These are phyloP conservation scores for Nesoenas mayeri DNA, from an alignment of 2,113 vertebrate genomes.

Conservation along the genomic window DNA sequence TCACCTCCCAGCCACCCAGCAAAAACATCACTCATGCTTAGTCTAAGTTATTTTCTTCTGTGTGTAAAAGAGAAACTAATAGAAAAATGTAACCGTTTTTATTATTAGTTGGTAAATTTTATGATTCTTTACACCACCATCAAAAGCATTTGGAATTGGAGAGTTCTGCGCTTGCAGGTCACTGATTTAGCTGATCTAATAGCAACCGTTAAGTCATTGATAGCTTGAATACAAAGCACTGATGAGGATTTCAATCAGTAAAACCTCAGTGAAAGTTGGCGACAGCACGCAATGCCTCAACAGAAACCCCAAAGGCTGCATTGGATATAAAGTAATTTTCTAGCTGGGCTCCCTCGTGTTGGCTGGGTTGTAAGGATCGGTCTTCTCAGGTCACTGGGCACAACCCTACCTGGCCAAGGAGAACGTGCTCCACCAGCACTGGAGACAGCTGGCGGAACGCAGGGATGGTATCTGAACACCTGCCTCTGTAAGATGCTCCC, in stretches of 20 bases:
- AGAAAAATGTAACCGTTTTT: not conserved
- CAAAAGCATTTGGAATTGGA: not conserved
- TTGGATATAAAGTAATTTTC: not conserved
- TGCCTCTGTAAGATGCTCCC: not conserved
- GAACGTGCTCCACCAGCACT: not conserved
- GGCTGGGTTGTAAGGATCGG: not conserved
- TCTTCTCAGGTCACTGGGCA: not conserved
- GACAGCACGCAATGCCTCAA: not conserved
- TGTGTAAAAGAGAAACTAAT: not conserved
- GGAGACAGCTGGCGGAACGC: not conserved
- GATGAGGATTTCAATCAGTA: not conserved
- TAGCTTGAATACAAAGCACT: not conserved
- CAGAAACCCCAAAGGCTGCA: not conserved
- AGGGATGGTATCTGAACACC: not conserved
- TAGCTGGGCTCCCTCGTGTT: not conserved
- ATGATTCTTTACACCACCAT: not conserved
- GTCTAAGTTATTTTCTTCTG: not conserved
- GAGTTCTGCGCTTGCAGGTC: not conserved
- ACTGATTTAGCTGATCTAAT: not conserved
- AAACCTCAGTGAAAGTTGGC: not conserved
- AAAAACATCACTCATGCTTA: not conserved
- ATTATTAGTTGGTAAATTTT: not conserved
- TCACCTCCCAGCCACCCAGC: not conserved
- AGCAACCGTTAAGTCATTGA: not conserved
- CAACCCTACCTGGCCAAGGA: not conserved